Conservation (phyloP, 1,140 invertebrate genomes). For the Sitobion miscanthi region DNA sequence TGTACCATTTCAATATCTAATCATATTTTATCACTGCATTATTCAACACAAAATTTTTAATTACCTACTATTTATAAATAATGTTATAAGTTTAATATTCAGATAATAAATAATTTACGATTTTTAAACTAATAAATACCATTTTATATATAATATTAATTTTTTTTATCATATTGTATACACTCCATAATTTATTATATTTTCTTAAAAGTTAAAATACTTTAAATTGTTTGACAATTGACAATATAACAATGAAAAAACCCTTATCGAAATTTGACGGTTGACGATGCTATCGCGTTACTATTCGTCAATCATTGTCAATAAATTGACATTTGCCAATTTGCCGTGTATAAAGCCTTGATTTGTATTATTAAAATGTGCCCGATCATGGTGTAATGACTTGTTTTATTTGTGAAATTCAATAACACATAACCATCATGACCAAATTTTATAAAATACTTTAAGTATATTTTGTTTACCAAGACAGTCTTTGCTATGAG, state of each 20-base stretch:
- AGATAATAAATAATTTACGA: not conserved
- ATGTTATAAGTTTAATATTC: not conserved
- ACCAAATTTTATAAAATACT: constrained; percentile 68
- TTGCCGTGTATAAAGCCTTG: not conserved
- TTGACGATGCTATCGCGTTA: no score
- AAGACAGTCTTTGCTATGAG: constrained; percentile 39
- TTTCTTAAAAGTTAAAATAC: not conserved
- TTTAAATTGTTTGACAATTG: not conserved
- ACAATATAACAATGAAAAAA: not conserved
- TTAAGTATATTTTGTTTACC: constrained; percentile 65
- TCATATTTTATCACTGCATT: not conserved
- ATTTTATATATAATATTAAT: not conserved
- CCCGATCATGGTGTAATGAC: constrained; percentile 53
- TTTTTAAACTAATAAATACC: not conserved
- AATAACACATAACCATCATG: constrained; percentile 61
- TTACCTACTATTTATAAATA: not conserved
- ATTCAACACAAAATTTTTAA: not conserved
- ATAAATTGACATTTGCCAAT: no score
- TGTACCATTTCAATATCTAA: not conserved
- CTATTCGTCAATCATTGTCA: no score
- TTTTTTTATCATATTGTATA: not conserved
- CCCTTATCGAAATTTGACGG: no score
- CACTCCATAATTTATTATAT: not conserved
- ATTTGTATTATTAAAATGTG: not conserved
- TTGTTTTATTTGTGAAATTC: constrained; percentile 58